A percentile compares a stretch with the other conserved stretches of the same genome.
Conservation (phyloP, 2,113 vertebrate genomes). For the Pseudopipra pipra region DNA sequence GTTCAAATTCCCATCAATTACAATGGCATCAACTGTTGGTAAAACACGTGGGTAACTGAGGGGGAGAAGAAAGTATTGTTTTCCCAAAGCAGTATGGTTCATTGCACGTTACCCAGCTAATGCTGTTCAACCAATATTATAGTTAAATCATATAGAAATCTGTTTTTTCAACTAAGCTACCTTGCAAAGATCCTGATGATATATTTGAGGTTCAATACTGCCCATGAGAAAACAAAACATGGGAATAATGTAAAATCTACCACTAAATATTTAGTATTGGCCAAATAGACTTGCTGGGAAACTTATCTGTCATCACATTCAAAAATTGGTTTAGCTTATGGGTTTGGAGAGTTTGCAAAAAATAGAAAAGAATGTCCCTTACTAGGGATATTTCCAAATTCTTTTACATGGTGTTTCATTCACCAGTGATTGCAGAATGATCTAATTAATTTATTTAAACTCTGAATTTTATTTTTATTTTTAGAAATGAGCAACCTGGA, state of each 20-base stretch:
- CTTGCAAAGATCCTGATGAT: background rate
- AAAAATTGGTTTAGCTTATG: slow-evolving; percentile 27
- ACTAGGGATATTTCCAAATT: background rate
- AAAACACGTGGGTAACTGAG: background rate
- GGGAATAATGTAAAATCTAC: slow-evolving; percentile 25
- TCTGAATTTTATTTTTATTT: background rate
- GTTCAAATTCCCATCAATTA: background rate
- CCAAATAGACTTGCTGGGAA: background rate
- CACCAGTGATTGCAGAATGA: background rate
- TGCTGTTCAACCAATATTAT: background rate
- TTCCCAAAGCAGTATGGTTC: background rate
- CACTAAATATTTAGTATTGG: background rate
- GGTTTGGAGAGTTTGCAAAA: slow-evolving; percentile 7
- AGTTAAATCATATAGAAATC: background rate
- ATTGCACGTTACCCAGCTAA: background rate
- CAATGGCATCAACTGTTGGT: background rate
- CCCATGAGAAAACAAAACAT: slow-evolving; percentile 32
- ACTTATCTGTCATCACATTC: slow-evolving; percentile 37
- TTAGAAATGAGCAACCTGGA: background rate
- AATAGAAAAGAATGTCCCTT: background rate
- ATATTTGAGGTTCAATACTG: background rate
- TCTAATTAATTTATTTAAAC: background rate
- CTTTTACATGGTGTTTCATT: background rate
- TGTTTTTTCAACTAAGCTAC: slow-evolving; percentile 5
- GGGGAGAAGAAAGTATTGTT: background rate